Evolutionary conservation across 2,113 vertebrate genomes (phyloP), one percentile per base, ranked within the genome.

Genomic region (Xiphorhynchus elegans): DNA sequence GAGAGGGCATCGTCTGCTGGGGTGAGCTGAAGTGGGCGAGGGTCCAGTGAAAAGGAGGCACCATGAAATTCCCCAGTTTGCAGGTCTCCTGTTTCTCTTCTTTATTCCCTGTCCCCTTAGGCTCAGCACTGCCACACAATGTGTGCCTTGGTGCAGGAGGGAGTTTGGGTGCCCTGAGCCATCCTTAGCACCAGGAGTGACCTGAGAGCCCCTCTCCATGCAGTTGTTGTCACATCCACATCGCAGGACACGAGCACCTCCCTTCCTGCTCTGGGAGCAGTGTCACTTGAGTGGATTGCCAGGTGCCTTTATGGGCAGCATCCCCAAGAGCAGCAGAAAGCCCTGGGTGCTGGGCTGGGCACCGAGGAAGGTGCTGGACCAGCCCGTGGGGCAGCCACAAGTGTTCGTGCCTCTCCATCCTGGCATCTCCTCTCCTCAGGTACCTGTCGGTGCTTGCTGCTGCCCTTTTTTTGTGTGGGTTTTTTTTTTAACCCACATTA

Each of bases 171-270:
- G 26, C 56, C 79, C 47, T 4, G 19, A 44, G 21, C 28, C 4
- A 0, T 31, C 44, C 24, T 62, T 28, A 28, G 31, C 28, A 13
- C 44, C 59, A 37, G 37, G 47, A 47, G 11, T 28, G 55, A 20
- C 64, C 5, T 2, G 6, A 2, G 42, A 42, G 49, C 3, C 2
- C 8, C 13, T 31, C 15, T 78, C 56, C 7, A 1, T 0, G 6
- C 5, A 1, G 17, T 8, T 8, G 6, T 18, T 18, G 16, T 28
- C 6, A 24, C 64, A 17, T 49, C 58, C 25, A 24, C 25, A 1
- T 26, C 0, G 0, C 59, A 4, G 23, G 50, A 19, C 19, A 1
- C 0, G 11, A 69, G 40, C 42, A 13, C n/a, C 44, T 50, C 55
- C 59, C n/a, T 7, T 19, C 1, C 2, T 8, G 23, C 37, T 1